Base-by-base conservation (phyloP, 1,140 invertebrate species). In the Heterodera schachtii region DNA sequence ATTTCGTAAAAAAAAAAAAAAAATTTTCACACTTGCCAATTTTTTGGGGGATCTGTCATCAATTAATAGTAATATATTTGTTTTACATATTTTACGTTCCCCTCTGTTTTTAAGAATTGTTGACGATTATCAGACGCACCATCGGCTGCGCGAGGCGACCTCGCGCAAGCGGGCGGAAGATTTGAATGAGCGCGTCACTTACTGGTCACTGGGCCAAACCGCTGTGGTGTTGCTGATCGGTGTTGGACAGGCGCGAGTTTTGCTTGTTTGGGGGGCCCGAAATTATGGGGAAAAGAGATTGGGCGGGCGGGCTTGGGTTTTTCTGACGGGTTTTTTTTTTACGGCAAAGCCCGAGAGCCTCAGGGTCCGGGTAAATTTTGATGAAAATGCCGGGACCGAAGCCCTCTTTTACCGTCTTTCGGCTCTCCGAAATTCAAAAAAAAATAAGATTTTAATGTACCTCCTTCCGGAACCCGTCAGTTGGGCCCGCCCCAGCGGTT, bases 81-180 rank as follows among this genome's bases (percentile, higher is more conserved):
- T 52, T 52, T 3, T 11, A 11, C 60, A 64, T 11, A 11, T 78
- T 78, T 3, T 31, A n/a, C n/a, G 31, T 31, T 31, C 31, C 31
- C 31, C 31, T n/a, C n/a, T 31, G 31, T 31, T 31, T 31, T 31
- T 31, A 31, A 78, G 82, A 19, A 74, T 85, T 74, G 85, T 84
- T n/a, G 84, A 85, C 60, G 85, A 86, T 60, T 86, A 87, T 64
- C 85, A 86, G 94, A 99, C 96, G 6, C 96, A 98, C 92, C 96
- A 98, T 91, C 92, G 96, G 75, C 91, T 99, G 80, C 93, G 95
- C 71, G 97, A 99, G 92, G 94, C 96, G 7, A 95, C 96, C 90
- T 94, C 96, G 49, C 93, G 96, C 64, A 96, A 96, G 89, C 92
- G 95, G 73, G 97, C 97, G 0, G 97, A 99, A 91, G 95, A 97